Base-by-base conservation (phyloP, 2,113 vertebrate genomes). In the Austrofundulus limnaeus region DNA sequence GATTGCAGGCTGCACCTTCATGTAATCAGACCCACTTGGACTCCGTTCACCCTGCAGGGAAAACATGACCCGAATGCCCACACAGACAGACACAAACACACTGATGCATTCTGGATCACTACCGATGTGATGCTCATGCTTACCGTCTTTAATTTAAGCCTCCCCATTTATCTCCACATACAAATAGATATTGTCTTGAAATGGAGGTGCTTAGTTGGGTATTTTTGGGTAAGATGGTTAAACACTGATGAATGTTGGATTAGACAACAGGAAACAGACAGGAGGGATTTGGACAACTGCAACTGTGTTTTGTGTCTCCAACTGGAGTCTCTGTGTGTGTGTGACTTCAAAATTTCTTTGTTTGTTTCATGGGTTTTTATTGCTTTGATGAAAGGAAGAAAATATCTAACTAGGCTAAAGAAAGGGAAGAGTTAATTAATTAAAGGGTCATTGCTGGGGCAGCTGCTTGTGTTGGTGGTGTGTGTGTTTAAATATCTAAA, bases 211-310 rank as follows among this genome's bases (percentile, higher is more conserved):
- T 86, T 87, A 78, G 75, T 52, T 65, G 77, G 60, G 77, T 82
- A 61, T 84, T 86, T 81, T 70, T 81, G 64, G 85, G 64, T 75
- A 88, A 84, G 73, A 77, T 81, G 77, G 77, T 75, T 77, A 75
- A 45, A 78, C 78, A 81, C 75, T 74, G 72, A 87, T 83, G 78
- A 87, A 85, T 77, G 84, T 63, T 74, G 87, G 87, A 85, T 90
- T 88, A 88, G 77, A 75, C 31, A 42, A 64, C 82, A 81, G 87
- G 83, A 87, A 84, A 79, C 70, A 82, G 81, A 83, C 69, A 21
- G 72, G 70, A 78, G 77, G 79, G 86, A 88, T 90, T 89, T 84
- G 59, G 4, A 14, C 55, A 69, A 83, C 80, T 88, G 81, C 49
- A 65, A 71, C 50, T 43, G 47, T 65, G 64, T 51, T 65, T 64